Evolutionary conservation across 30 jellyfish, hydroid and myxozoan species (phyloP), one percentile per base, ranked within the genome.

Genomic region (Aurelia coerulea): DNA sequence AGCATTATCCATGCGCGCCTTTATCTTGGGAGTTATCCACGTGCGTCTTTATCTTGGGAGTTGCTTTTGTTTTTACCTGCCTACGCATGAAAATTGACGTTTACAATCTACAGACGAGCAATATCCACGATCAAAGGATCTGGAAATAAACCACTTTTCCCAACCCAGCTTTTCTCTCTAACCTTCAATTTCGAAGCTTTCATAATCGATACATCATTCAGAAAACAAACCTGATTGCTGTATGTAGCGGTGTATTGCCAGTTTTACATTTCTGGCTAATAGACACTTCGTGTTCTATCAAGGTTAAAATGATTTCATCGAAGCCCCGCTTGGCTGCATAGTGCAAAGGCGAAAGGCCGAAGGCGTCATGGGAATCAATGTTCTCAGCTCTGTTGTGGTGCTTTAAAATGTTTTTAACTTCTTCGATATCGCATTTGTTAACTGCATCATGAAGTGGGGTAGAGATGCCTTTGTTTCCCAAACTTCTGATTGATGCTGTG

Each of bases 401-500:
- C 18, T 19, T 59, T 4, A 83, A 52, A 11, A 83, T 34, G 39
- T 64, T 62, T 34, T 54, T 73, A 10, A 83, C 37, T 34, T 70
- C 92, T 29, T 69, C 71, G n/a, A 71, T 60, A 13, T 83, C 54
- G 50, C 86, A 69, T 18, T 29, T 46, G 10, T 51, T 69, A 1
- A 72, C 84, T 18, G 92, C 92, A n/a, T 70, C 86, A 35, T 70
- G 80, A 58, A 83, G 80, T 29, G 92, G 83, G 50, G 87, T 52
- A 15, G 79, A 59, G 68, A 15, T 17, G 8, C 16, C 31, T 60
- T 76, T 60, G n/a, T 64, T 31, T 15, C 87, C 87, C 51, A 59
- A 76, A 77, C 75, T 77, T 12, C 77, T 76, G 32, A 60, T 65
- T 5, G 87, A 77, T 16, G 87, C 31, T 14, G 78, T 35, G 4